Conservation (phyloP, 2,888 invertebrate genomes). For the Diarsia mendica region DNA sequence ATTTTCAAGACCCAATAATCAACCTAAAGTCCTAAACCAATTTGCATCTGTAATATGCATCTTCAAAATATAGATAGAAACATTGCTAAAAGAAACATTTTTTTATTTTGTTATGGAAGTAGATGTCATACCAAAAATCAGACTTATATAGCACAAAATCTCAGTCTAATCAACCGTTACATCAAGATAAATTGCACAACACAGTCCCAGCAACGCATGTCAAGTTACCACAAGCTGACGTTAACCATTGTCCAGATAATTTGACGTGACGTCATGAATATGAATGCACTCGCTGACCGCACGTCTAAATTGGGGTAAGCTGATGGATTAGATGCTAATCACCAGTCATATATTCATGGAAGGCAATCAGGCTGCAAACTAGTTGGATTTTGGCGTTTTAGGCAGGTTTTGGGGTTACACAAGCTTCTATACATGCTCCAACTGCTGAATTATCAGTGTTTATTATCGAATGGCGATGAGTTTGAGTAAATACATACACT, state of each 20-base stretch:
- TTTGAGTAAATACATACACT: background rate
- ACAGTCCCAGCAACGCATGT: constrained; percentile 8
- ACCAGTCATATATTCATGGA: constrained; percentile 39
- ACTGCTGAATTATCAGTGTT: background rate
- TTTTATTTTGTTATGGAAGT: background rate
- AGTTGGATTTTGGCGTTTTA: constrained; percentile 15
- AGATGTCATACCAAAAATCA: background rate
- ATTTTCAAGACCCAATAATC: background rate
- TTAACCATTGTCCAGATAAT: constrained; percentile 25
- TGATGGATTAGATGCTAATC: constrained; percentile 24
- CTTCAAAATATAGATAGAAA: background rate
- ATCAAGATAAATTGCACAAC: constrained; percentile 25
- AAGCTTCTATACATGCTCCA: background rate
- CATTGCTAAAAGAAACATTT: background rate
- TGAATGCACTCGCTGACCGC: constrained; percentile 37
- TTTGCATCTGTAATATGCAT: background rate
- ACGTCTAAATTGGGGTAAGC: constrained; percentile 30
- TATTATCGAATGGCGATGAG: background rate
- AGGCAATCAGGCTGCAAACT: constrained; percentile 25
- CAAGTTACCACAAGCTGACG: constrained; percentile 7
- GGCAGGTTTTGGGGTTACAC: background rate
- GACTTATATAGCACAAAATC: background rate
- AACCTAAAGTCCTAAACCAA: background rate
- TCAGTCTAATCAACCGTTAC: background rate
- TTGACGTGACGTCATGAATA: constrained; percentile 50